These are phyloP conservation scores for Cephonodes hylas DNA, from an alignment of 2,888 invertebrate species.

Conservation along the genomic window DNA sequence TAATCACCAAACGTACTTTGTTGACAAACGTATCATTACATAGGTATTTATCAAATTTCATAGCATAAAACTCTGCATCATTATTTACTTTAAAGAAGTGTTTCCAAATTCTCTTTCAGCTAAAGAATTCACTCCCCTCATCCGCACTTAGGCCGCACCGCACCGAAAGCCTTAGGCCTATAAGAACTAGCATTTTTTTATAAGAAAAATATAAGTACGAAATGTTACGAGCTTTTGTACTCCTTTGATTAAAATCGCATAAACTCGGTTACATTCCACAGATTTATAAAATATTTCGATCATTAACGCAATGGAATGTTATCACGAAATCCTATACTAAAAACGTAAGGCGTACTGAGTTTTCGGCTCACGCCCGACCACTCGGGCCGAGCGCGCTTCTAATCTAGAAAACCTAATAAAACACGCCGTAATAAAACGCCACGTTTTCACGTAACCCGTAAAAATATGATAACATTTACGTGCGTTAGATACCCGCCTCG, in stretches of 20 bases:
- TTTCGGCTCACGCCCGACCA: neutral
- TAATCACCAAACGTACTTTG: no score
- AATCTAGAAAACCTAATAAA: constrained; percentile 78
- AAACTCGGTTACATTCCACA: neutral
- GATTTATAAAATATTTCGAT: neutral
- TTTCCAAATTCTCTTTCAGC: no score
- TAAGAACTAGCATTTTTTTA: no score
- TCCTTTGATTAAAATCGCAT: neutral
- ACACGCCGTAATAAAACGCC: constrained; percentile 69
- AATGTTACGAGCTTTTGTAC: neutral
- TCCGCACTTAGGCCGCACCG: no score
- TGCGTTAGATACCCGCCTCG: constrained; percentile 38
- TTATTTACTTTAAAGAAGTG: no score
- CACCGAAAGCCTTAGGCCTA: no score
- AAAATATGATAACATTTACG: constrained; percentile 80
- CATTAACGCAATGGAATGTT: neutral
- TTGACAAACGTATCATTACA: no score
- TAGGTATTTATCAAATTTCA: no score
- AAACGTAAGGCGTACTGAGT: neutral
- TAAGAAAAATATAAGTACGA: no score
- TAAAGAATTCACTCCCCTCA: no score
- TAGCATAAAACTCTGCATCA: no score
- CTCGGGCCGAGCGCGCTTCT: constrained; percentile 34
- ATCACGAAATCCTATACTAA: neutral
- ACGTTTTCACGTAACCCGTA: constrained; percentile 76